phyloP scores from a whole-genome alignment of 2,797 vertebrate species.

The Aeoliscus strigatus region DNA sequence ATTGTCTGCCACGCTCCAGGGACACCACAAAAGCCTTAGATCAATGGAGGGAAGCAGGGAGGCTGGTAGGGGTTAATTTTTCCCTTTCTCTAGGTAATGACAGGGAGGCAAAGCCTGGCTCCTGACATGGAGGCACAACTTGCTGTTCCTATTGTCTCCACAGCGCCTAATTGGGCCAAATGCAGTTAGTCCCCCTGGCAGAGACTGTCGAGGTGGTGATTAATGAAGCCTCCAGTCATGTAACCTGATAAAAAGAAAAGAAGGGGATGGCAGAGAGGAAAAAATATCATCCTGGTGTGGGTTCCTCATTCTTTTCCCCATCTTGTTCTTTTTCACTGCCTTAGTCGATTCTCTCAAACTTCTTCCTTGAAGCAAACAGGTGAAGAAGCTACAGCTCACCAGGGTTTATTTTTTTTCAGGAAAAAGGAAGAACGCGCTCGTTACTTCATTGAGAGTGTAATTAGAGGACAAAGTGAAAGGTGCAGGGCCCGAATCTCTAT shows the following conservation, averaged over 20 bases:
- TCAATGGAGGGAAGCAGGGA: constrained; percentile 79
- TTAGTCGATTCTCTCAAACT: constrained; percentile 51
- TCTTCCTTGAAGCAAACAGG: constrained; percentile 59
- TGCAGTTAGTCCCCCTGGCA: constrained; percentile 77
- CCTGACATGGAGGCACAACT: constrained; percentile 71
- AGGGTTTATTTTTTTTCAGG: constrained; percentile 39
- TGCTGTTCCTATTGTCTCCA: constrained; percentile 78
- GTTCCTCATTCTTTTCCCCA: constrained; percentile 53
- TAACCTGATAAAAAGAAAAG: constrained; percentile 72
- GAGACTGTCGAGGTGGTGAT: constrained; percentile 76
- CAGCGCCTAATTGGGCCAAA: constrained; percentile 78
- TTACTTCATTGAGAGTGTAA: constrained; percentile 44
- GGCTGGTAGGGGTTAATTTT: constrained; percentile 80
- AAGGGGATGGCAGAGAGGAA: constrained; percentile 49
- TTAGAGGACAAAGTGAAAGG: constrained; percentile 35
- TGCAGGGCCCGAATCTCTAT: constrained; percentile 21
- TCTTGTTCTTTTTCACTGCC: constrained; percentile 58
- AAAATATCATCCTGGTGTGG: constrained; percentile 64
- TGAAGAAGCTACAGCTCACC: constrained; percentile 56
- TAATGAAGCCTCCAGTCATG: constrained; percentile 78
- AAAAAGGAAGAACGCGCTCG: constrained; percentile 17
- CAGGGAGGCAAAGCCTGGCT: constrained; percentile 71
- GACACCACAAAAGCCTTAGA: constrained; percentile 78
- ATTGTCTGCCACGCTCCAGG: constrained; percentile 81
- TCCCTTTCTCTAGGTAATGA: constrained; percentile 78